phyloP scores from a whole-genome alignment of 1,140 invertebrate species.

The Drosophila burlai region DNA sequence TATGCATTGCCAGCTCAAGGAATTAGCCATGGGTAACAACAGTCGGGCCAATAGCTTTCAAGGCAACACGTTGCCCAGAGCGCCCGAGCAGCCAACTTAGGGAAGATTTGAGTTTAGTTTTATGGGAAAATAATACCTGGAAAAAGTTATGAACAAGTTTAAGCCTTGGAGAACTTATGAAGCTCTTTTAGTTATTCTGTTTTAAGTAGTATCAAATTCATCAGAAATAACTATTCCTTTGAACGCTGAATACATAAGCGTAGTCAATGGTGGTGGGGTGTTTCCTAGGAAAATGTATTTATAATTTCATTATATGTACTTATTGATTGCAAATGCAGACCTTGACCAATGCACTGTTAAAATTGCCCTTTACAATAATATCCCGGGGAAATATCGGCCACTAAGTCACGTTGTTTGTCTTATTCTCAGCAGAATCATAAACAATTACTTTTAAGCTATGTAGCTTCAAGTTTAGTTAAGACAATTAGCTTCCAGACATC shows the following conservation, averaged over 20 bases:
- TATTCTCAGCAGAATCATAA: conserved; percentile 3
- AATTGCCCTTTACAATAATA: background rate
- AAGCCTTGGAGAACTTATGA: background rate
- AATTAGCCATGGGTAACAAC: conserved; percentile 23
- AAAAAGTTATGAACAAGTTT: conserved; percentile 18
- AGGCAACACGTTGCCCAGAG: conserved; percentile 10
- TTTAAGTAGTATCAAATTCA: background rate
- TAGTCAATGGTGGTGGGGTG: background rate
- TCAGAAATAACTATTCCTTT: background rate
- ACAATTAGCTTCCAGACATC: conserved; percentile 14
- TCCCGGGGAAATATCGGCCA: background rate
- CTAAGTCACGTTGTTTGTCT: background rate
- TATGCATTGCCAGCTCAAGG: conserved; percentile 41
- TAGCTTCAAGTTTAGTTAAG: background rate
- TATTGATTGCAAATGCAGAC: background rate
- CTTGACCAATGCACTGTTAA: background rate
- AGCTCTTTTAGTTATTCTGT: background rate
- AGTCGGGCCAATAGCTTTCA: conserved; percentile 10
- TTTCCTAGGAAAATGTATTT: background rate
- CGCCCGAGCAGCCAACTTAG: background rate
- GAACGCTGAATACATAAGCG: background rate
- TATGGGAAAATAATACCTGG: conserved; percentile 9
- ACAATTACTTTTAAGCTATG: background rate
- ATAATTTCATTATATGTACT: background rate
- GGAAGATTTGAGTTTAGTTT: background rate